Percentiles rank a stretch among this genome's conserved stretches.
Conservation (phyloP, 2,797 vertebrate genomes). For the Siniperca undulata region DNA sequence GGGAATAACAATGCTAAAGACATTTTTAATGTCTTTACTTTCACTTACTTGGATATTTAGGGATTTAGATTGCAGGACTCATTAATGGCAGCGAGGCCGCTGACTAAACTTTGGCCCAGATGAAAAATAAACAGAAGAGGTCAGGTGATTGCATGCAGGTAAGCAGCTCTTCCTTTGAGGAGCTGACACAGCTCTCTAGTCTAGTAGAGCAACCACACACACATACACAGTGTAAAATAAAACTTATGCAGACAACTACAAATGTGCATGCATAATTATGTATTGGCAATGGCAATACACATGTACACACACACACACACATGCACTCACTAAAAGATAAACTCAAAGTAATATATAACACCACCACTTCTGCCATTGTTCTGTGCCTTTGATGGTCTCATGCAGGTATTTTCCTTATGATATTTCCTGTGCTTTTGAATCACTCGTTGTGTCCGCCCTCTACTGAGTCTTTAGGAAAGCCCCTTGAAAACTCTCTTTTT, state of each 20-base stretch:
- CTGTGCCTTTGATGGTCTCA: constrained; percentile 50
- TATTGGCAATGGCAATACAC: constrained; percentile 5
- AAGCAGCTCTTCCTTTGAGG: constrained; percentile 42
- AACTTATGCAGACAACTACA: neutral
- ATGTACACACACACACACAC: neutral
- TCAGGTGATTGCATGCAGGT: constrained; percentile 38
- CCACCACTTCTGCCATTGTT: constrained; percentile 30
- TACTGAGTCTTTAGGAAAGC: constrained; percentile 6
- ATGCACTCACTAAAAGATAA: constrained; percentile 7
- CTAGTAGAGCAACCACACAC: constrained; percentile 3
- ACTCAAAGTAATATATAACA: constrained; percentile 16
- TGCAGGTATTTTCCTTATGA: constrained; percentile 75
- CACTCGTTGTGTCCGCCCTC: constrained; percentile 47
- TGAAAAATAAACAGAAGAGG: constrained; percentile 32
- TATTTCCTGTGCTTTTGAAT: constrained; percentile 65
- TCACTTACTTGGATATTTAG: neutral
- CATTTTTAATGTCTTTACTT: neutral
- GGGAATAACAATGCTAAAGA: neutral
- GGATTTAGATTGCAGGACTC: neutral
- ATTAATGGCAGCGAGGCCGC: neutral
- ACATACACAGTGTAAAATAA: constrained; percentile 25
- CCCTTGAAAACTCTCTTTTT: constrained; percentile 20
- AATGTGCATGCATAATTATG: neutral
- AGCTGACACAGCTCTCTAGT: constrained; percentile 17
- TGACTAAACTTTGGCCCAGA: constrained; percentile 36